Evolutionary conservation across 2,113 vertebrate genomes (phyloP).

Genomic region (Mus musculus): DNA sequence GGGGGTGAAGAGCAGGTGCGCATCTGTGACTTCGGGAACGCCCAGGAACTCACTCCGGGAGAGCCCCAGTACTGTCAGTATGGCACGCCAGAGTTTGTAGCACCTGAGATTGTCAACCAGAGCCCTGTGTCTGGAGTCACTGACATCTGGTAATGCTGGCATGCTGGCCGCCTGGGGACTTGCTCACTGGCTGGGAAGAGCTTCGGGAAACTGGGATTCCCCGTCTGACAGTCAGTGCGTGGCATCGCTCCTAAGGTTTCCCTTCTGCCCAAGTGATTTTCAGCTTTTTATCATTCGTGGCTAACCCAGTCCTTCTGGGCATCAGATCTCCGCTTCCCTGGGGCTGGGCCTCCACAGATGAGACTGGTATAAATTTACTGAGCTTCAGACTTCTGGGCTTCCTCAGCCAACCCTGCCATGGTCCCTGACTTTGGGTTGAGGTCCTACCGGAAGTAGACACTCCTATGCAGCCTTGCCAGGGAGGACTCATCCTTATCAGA

Average conservation of each 20-base stretch:
- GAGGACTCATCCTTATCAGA: not conserved
- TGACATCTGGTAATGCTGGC: constrained; percentile 92
- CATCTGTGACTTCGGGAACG: constrained; percentile 97
- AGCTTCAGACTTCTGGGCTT: constrained; percentile 12
- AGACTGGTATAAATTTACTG: not conserved
- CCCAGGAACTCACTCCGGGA: constrained; percentile 89
- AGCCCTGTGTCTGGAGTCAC: constrained; percentile 94
- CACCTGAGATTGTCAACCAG: constrained; percentile 98
- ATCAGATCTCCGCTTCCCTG: not conserved
- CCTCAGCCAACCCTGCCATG: not conserved
- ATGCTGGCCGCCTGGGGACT: not conserved
- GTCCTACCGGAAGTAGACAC: not conserved
- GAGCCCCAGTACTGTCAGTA: constrained; percentile 97
- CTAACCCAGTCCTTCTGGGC: too few relatives aligned
- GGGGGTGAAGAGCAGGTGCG: constrained; percentile 92
- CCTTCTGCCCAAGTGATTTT: not conserved
- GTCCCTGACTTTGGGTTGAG: not conserved
- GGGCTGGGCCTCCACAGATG: not conserved
- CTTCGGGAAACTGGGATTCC: not conserved
- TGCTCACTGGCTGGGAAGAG: not conserved
- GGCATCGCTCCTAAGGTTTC: not conserved
- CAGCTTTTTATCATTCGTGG: not conserved
- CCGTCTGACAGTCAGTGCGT: not conserved
- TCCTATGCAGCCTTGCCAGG: not conserved
- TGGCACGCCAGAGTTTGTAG: constrained; percentile 96